Conservation (phyloP, 2,888 invertebrate genomes). For the Callyntrura guangdongensis region DNA sequence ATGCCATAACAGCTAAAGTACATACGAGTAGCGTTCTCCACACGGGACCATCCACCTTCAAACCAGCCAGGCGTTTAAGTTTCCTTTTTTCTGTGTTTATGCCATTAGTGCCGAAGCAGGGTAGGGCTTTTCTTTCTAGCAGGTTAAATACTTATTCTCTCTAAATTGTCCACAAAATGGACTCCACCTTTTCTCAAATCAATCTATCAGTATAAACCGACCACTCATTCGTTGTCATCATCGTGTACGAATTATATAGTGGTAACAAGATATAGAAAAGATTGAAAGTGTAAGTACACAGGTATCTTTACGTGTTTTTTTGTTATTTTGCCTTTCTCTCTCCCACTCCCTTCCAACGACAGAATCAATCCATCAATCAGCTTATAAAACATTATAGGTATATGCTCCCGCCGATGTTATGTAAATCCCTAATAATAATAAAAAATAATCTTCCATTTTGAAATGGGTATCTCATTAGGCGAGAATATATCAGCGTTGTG, state of each 20-base stretch:
- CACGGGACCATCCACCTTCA: slow-evolving; percentile 17
- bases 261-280: background rate
- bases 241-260: background rate
- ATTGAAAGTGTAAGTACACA: background rate
- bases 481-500: slow-evolving; percentile 1
- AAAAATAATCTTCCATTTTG: slow-evolving; percentile 28
- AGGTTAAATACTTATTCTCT: slow-evolving; percentile 38
- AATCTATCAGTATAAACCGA: slow-evolving; percentile 54
- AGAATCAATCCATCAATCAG: slow-evolving; percentile 60
- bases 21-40: background rate
- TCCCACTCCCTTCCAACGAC: background rate
- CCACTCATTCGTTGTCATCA: background rate
- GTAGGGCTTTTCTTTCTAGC: slow-evolving; percentile 17
- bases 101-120: slow-evolving; percentile 13
- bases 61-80: background rate
- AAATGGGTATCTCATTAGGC: slow-evolving; percentile 49
- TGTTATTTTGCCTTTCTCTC: background rate
- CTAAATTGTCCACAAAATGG: slow-evolving; percentile 48
- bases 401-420: slow-evolving; percentile 17
- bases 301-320: background rate
- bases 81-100: background rate
- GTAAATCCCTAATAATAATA: slow-evolving; percentile 49
- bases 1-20: background rate
- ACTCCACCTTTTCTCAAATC: slow-evolving; percentile 56
- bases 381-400: slow-evolving; percentile 50